A percentile compares a stretch with the other conserved stretches of the same genome.
Evolutionary conservation across 1,140 invertebrate species (phyloP).

Genomic region (Drosophila malerkotliana): DNA sequence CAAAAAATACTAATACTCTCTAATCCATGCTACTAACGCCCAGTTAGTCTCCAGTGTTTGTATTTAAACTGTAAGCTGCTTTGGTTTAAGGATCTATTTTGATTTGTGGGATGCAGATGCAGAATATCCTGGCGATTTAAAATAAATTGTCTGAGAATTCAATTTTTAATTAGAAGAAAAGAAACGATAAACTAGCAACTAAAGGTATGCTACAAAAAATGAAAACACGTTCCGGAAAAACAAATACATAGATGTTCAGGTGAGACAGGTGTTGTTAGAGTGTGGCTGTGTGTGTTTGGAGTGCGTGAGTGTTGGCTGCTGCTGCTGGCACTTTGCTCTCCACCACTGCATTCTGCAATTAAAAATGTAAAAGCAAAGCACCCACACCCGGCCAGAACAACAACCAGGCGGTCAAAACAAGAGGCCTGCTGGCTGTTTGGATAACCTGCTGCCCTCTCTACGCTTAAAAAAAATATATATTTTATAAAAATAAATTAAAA

Average conservation of each 20-base stretch:
- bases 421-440: slow-evolving; percentile 10
- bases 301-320: slow-evolving; percentile 28
- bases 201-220: slow-evolving; percentile 72
- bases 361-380: slow-evolving; percentile 70
- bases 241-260: slow-evolving; percentile 18
- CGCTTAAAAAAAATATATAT: slow-evolving; percentile 10
- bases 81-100: slow-evolving; percentile 3
- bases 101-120: slow-evolving; percentile 13
- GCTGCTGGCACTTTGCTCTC: slow-evolving; percentile 23
- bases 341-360: slow-evolving; percentile 46
- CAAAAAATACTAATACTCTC: slow-evolving; percentile 7
- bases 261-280: not conserved
- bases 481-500: not conserved
- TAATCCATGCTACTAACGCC: not conserved
- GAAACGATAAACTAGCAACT: slow-evolving; percentile 52
- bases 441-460: slow-evolving; percentile 1
- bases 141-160: slow-evolving; percentile 16
- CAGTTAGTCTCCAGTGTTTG: not conserved
- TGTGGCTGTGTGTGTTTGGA: slow-evolving; percentile 4
- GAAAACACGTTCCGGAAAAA: slow-evolving; percentile 12
- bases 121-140: slow-evolving; percentile 17
- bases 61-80: not conserved
- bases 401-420: slow-evolving; percentile 6
- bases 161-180: slow-evolving; percentile 62
- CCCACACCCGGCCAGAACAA: slow-evolving; percentile 11